Evolutionary conservation across 2,113 vertebrate species (phyloP).

Genomic region (Oreotrochilus melanogaster): DNA sequence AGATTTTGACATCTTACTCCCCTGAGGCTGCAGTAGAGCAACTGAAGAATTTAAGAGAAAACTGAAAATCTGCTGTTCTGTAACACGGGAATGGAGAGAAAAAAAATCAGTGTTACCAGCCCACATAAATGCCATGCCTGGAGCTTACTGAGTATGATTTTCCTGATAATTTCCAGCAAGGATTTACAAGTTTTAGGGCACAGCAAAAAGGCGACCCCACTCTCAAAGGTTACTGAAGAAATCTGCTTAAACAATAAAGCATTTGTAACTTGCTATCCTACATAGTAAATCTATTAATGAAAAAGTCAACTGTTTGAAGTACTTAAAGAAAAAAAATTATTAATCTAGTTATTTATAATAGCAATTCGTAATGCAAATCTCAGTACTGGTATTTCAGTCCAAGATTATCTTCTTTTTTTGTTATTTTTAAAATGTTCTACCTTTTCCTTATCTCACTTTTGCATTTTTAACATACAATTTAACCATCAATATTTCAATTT

Average conservation of each 20-base stretch:
- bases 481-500: not conserved
- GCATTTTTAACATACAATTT: not conserved
- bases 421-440: not conserved
- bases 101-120: not conserved
- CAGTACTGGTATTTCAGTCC: not conserved
- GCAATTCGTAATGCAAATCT: not conserved
- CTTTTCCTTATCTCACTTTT: not conserved
- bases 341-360: not conserved
- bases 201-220: not conserved
- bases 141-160: not conserved
- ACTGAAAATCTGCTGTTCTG: not conserved
- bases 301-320: not conserved
- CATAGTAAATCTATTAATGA: not conserved
- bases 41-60: not conserved
- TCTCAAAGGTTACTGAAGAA: not conserved
- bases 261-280: not conserved
- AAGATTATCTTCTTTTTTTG: not conserved
- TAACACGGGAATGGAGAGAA: not conserved
- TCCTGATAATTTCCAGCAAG: not conserved
- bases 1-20: not conserved
- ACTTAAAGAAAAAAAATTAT: not conserved
- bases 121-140: not conserved
- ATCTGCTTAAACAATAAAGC: not conserved
- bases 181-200: not conserved
- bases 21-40: not conserved